These are phyloP conservation scores for Pyrocephalus nanus DNA, from an alignment of 2,797 vertebrate genomes.

Conservation along the genomic window DNA sequence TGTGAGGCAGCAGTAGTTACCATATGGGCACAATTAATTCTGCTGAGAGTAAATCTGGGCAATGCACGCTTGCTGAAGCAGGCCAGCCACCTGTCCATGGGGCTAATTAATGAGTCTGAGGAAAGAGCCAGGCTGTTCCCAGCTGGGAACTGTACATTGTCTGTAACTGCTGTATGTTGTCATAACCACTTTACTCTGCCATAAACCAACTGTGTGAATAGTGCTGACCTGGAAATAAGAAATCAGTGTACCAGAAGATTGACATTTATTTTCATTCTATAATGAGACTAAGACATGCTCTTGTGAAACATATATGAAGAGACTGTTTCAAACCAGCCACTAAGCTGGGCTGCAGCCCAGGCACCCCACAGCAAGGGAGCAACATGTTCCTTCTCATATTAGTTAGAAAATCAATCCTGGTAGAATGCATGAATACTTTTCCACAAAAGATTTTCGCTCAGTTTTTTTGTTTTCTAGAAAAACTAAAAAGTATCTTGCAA, in stretches of 20 bases:
- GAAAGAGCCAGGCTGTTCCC: slow-evolving; percentile 31
- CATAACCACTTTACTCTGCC: slow-evolving; percentile 6
- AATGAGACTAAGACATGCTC: background rate
- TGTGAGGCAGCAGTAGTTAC: background rate
- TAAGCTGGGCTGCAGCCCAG: background rate
- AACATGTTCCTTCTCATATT: background rate
- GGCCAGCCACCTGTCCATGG: background rate
- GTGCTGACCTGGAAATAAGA: slow-evolving; percentile 46
- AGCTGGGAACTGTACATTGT: slow-evolving; percentile 17
- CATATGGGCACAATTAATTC: background rate
- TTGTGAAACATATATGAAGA: background rate
- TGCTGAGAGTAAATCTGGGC: slow-evolving; percentile 3
- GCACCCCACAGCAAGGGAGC: background rate
- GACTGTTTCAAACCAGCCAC: background rate
- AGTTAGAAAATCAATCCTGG: background rate
- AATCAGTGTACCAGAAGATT: slow-evolving; percentile 32
- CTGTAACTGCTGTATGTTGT: slow-evolving; percentile 28
- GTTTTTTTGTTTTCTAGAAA: background rate
- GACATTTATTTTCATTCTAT: slow-evolving; percentile 38
- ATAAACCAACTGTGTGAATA: slow-evolving; percentile 39
- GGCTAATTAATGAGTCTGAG: slow-evolving; percentile 34
- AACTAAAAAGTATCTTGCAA: background rate
- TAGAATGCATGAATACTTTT: background rate
- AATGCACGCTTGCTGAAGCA: background rate
- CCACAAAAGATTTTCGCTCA: background rate